Percentiles rank a stretch among this genome's conserved stretches.
phyloP scores from a whole-genome alignment of 1,140 invertebrate genomes.

The Temnothorax curvispinosus region DNA sequence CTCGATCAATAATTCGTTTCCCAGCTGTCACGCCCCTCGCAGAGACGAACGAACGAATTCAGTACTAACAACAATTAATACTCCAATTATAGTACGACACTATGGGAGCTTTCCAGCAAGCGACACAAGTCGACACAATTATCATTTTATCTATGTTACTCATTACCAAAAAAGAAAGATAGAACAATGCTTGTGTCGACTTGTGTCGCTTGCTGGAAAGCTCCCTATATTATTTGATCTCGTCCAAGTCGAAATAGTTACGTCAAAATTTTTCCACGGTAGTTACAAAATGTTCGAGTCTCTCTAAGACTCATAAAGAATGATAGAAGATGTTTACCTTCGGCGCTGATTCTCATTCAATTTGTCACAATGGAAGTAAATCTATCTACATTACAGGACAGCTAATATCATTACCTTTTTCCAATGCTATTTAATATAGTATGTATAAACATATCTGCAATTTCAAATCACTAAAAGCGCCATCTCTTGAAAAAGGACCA shows the following conservation, averaged over 20 bases:
- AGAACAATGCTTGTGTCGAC: too few relatives aligned
- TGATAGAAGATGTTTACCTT: neutral
- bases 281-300: neutral
- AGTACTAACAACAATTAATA: neutral
- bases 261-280: neutral
- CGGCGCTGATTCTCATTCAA: neutral
- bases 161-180: too few relatives aligned
- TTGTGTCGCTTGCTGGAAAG: too few relatives aligned
- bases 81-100: neutral
- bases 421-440: neutral
- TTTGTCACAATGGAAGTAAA: neutral
- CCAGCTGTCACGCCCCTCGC: constrained; percentile 72
- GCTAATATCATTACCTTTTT: neutral
- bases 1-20: constrained; percentile 80
- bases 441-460: neutral
- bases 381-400: neutral
- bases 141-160: too few relatives aligned
- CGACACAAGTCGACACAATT: too few relatives aligned
- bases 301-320: neutral
- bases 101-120: neutral
- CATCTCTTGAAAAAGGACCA: constrained; percentile 13
- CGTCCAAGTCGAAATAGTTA: neutral
- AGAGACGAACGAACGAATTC: neutral
- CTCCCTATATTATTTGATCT: neutral
- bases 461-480: neutral